Conservation (phyloP, 2,797 vertebrate species). For the Percopsis omiscomaycus region DNA sequence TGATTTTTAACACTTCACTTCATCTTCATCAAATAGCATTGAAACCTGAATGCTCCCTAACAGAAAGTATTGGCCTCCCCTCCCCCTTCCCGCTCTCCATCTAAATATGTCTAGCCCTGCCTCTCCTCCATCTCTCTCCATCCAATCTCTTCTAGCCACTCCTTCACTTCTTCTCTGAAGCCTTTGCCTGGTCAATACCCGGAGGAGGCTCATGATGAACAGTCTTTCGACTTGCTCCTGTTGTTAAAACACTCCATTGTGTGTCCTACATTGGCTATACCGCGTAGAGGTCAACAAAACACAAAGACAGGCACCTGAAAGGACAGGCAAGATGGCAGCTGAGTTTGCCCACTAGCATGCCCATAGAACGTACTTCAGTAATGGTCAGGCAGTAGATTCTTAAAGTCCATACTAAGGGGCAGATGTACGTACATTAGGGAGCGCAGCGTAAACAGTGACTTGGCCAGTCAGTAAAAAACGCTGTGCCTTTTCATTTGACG, state of each 20-base stretch:
- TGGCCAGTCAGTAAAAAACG: too few species aligned
- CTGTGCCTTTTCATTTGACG: too few species aligned
- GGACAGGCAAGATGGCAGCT: too few species aligned
- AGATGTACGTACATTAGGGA: too few species aligned
- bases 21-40: conserved; percentile 71
- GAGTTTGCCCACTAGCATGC: background rate
- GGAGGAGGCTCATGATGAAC: conserved; percentile 37
- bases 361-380: too few species aligned
- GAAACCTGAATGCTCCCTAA: conserved; percentile 57
- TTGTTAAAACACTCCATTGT: conserved; percentile 17
- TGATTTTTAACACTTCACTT: conserved; percentile 77
- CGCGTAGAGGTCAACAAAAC: conserved; percentile 44
- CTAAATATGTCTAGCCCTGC: background rate
- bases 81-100: conserved; percentile 12
- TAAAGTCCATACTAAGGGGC: too few species aligned
- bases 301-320: background rate
- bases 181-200: conserved; percentile 10
- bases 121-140: conserved; percentile 14
- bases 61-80: conserved; percentile 36
- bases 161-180: conserved; percentile 27
- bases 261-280: conserved; percentile 6
- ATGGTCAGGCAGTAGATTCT: too few species aligned
- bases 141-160: background rate
- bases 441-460: too few species aligned
- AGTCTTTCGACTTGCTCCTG: conserved; percentile 37